Evolutionary conservation across 2,888 invertebrate genomes (phyloP), one percentile per base, ranked within the genome.

Genomic region (Perithous albicinctus): DNA sequence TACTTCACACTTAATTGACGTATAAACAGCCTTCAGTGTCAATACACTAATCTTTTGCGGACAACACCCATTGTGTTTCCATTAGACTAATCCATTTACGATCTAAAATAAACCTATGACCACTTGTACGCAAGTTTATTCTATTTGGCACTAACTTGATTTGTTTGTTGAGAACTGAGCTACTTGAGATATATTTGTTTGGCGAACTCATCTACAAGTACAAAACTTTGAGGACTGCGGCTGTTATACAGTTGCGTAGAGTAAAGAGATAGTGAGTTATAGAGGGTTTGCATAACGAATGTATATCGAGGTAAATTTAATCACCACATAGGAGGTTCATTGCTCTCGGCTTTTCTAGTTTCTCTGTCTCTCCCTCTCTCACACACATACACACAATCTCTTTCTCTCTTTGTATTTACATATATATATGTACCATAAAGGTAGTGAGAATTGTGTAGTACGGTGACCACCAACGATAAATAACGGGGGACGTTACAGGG

Each of bases 401-500:
- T 15, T 46, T 48, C 20, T 48, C 48, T 6, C 6, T 48, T 20
- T 2, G 18, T 48, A 18, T 48, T 20, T 18, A 8, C 38, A 18
- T 20, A 20, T 72, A 48, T 61, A 66, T 76, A 15, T 64, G 29
- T 61, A 66, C 4, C 20, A 8, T 18, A 20, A 26, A 63, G 51
- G 38, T 48, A 59, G 70, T 69, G 76, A 38, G 61, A 82, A 73
- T 67, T 26, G 72, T 67, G 67, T 41, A 48, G 67, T 35, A 20
- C 70, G 64, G 51, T 69, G n/a, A n/a, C 66, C 67, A 77, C 72
- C 18, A 46, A 73, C 82, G 48, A 82, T 82, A 82, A 82, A 82
- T 82, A 82, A 82, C 79, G 67, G 64, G n/a, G 72, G 75, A 82
- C 79, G 79, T 79, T 82, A 56, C 78, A 82, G 82, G 82, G 69